Conservation (phyloP, 2,888 invertebrate species). For the Villa cingulata region DNA sequence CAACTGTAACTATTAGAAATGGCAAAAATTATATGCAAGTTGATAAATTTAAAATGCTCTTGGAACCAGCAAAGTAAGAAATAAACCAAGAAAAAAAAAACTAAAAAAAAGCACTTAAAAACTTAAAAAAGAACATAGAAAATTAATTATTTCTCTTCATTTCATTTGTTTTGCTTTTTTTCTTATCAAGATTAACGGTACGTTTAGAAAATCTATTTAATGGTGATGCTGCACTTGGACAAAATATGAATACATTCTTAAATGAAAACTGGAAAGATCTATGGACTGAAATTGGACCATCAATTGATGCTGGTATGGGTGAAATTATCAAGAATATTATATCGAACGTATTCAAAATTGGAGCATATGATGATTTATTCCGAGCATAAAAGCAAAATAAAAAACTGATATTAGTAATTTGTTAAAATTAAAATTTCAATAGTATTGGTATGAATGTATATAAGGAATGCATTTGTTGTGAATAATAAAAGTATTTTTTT, state of each 20-base stretch:
- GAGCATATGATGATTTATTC: conserved; percentile 22
- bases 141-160: not conserved
- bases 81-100: too few species aligned
- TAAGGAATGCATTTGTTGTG: too few species aligned
- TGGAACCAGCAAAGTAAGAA: conserved; percentile 10
- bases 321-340: conserved; percentile 22
- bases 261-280: conserved; percentile 38
- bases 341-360: conserved; percentile 22
- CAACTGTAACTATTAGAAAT: conserved; percentile 9
- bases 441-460: too few species aligned
- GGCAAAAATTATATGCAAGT: conserved; percentile 13
- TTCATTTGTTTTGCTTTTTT: not conserved
- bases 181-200: conserved; percentile 15
- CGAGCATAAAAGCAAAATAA: too few species aligned
- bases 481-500: too few species aligned
- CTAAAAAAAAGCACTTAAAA: too few species aligned
- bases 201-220: conserved; percentile 34
- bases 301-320: conserved; percentile 1
- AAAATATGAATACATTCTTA: conserved; percentile 33
- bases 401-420: too few species aligned
- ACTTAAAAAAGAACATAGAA: too few species aligned
- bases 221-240: conserved; percentile 34
- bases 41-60: conserved; percentile 8
- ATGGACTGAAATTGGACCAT: conserved; percentile 14
- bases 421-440: too few species aligned